Conservation (phyloP, 2,797 vertebrate genomes). For the Fistularia tabacaria region DNA sequence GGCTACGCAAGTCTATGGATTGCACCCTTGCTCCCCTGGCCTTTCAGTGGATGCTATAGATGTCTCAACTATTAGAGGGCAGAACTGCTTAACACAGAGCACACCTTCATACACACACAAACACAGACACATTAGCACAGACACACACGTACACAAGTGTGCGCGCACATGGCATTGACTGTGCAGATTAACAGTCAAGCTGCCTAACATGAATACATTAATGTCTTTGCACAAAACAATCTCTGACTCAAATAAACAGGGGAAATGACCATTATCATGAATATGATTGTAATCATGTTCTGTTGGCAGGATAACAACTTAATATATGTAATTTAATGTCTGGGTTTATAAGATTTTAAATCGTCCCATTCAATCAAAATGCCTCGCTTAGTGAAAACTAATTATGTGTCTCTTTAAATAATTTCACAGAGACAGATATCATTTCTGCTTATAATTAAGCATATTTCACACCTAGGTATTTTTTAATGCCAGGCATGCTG, state of each 20-base stretch:
- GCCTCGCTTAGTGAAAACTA: neutral
- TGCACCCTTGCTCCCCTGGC: constrained; percentile 71
- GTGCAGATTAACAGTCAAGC: constrained; percentile 38
- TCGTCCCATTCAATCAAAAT: neutral
- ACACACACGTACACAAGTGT: constrained; percentile 16
- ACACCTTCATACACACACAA: neutral
- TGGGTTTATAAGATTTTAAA: neutral
- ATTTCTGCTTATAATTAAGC: constrained; percentile 7
- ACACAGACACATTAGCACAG: neutral
- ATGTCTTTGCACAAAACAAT: constrained; percentile 14
- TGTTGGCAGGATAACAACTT: constrained; percentile 20
- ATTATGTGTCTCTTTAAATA: neutral
- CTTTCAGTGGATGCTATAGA: constrained; percentile 71
- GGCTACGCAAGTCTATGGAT: constrained; percentile 77
- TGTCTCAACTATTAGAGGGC: constrained; percentile 73
- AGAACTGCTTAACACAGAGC: constrained; percentile 52
- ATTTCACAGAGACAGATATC: neutral
- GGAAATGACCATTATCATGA: constrained; percentile 8
- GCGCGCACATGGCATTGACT: neutral
- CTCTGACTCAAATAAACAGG: constrained; percentile 8
- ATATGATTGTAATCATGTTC: constrained; percentile 11
- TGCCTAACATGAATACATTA: constrained; percentile 30
- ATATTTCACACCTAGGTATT: constrained; percentile 3
- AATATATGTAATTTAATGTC: constrained; percentile 4
- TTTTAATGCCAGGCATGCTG: constrained; percentile 13